Evolutionary conservation across 1,140 invertebrate genomes (phyloP).

Genomic region (Euglossa dilemma): DNA sequence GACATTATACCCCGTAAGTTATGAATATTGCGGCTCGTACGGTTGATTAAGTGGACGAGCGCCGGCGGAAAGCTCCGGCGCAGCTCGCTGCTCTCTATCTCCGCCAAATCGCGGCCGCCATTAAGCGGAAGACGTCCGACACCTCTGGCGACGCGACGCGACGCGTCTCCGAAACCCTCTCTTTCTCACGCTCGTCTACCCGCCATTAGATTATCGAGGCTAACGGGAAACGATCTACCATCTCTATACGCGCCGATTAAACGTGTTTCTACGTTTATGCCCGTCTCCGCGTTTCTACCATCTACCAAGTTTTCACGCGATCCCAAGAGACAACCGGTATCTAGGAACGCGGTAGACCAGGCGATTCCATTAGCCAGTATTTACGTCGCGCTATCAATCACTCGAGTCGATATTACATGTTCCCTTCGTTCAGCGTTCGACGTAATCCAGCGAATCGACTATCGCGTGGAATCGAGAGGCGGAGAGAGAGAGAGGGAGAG

Average conservation of each 20-base stretch:
- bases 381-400: too few relatives aligned
- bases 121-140: conserved; percentile 32
- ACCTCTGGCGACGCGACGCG: not conserved
- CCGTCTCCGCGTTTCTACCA: too few relatives aligned
- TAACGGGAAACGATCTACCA: not conserved
- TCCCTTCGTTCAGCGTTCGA: not conserved
- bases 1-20: conserved; percentile 53
- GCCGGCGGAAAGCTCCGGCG: not conserved
- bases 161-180: too few relatives aligned
- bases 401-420: not conserved
- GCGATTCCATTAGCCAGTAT: not conserved
- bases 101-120: conserved; percentile 28
- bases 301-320: too few relatives aligned
- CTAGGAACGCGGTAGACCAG: not conserved
- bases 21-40: conserved; percentile 54
- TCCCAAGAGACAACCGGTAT: not conserved
- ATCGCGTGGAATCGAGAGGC: too few relatives aligned
- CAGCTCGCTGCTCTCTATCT: conserved; percentile 4
- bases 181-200: not conserved
- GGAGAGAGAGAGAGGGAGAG: too few relatives aligned
- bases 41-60: conserved; percentile 49
- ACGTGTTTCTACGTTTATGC: not conserved
- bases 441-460: too few relatives aligned
- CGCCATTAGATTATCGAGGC: not conserved
- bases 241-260: not conserved